Base-by-base conservation (phyloP, 2,797 vertebrate genomes). In the Miichthys miiuy region DNA sequence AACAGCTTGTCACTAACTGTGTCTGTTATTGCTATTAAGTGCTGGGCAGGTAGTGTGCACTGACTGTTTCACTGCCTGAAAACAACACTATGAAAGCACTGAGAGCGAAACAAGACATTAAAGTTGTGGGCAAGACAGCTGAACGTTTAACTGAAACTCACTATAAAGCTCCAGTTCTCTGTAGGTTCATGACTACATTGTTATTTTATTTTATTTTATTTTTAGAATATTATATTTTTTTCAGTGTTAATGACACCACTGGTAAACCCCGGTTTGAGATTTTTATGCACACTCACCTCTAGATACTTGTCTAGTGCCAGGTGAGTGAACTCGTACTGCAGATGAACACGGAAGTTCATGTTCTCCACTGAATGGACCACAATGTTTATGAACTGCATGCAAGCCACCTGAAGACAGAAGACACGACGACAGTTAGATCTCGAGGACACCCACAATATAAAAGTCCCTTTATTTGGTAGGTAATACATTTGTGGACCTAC, bases 311-410 rank as follows among this genome's bases (percentile, higher is more conserved):
- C 98, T 70, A 99, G 92, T 56, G 96, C 96, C 27, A 96, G 95
- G 62, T 97, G 96, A 7, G 97, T 98, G 88, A 99, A 99, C 91
- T 98, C 97, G 1, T 97, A 98, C 89, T 99, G 98, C 38, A 99
- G 93, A 82, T 97, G 97, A 72, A 99, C 98, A 0, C 98, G 95
- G 92, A 98, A 97, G 92, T 99, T 99, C 98, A 99, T 99, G 93
- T 99, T 97, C 93, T 99, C 97, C 93, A 99, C 98, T 0, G 98
- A 99, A 86, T 99, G 98, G 5, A 99, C 98, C 89, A 99, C 97
- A 0, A 99, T 99, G 93, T 99, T 99, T 81, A 99, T 99, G 90
- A 99, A 99, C 80, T 99, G 98, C 98, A 99, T 99, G 87, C 97
- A 99, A 58, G 98, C 98, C 86, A 99, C 98, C 98, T 99, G 83